Evolutionary conservation across 2,113 vertebrate species (phyloP).

Genomic region (Ptilorrhoa leucosticta): DNA sequence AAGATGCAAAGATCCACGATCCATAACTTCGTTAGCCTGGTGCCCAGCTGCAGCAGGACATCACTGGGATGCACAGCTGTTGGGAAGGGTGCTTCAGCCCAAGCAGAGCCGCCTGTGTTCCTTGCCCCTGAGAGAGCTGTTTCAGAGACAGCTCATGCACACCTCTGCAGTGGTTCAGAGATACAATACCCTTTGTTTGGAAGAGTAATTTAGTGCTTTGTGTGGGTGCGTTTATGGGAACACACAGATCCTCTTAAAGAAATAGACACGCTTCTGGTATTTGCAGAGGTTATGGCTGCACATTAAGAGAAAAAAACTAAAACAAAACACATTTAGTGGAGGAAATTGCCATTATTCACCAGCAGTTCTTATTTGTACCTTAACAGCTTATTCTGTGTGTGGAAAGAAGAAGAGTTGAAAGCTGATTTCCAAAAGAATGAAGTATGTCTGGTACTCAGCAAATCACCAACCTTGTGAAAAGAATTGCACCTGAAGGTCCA

Average conservation of each 20-base stretch:
- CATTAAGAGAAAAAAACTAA: neutral
- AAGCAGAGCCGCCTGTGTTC: neutral
- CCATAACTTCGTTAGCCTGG: neutral
- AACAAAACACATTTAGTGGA: neutral
- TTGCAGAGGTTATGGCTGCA: neutral
- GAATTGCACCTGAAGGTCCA: neutral
- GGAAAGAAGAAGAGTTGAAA: neutral
- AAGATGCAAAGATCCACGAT: neutral
- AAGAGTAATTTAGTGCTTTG: neutral
- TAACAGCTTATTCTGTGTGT: neutral
- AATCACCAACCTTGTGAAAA: neutral
- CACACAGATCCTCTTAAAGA: neutral
- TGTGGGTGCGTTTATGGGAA: constrained; percentile 16
- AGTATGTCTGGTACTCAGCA: neutral
- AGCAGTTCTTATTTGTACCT: neutral
- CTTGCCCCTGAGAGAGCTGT: neutral
- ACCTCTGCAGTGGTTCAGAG: neutral
- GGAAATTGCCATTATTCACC: neutral
- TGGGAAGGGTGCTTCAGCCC: neutral
- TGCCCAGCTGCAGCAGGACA: neutral
- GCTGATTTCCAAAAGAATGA: neutral
- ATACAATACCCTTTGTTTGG: neutral
- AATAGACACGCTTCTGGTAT: neutral
- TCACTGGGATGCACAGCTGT: neutral
- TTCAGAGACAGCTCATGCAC: neutral